These are phyloP conservation scores for Steatornis caripensis DNA, from an alignment of 2,113 vertebrate genomes.

Conservation along the genomic window DNA sequence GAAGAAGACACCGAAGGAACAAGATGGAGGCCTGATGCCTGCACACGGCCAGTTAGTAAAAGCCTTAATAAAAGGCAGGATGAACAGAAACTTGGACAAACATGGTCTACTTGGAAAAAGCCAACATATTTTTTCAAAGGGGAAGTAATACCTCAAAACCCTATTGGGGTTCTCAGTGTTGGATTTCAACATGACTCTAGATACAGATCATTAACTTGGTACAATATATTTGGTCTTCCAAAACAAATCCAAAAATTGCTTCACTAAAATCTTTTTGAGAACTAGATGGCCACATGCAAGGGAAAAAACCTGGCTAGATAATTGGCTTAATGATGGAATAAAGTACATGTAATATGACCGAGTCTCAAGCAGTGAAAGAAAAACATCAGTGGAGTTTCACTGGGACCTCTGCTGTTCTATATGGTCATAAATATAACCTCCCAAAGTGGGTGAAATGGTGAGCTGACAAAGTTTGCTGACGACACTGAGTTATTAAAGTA, in stretches of 20 bases:
- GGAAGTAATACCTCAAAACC: neutral
- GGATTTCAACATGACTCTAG: neutral
- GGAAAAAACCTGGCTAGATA: neutral
- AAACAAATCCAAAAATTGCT: neutral
- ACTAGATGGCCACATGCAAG: neutral
- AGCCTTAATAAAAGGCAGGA: neutral
- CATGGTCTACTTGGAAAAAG: neutral
- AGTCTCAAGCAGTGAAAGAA: neutral
- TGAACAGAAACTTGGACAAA: neutral
- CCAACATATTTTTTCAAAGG: neutral
- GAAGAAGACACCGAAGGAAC: neutral
- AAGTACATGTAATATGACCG: neutral
- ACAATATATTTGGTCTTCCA: neutral
- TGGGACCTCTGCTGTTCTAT: neutral
- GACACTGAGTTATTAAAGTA: constrained; percentile 14
- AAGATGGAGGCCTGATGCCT: neutral
- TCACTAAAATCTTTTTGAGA: neutral
- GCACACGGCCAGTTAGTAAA: neutral
- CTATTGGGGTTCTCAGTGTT: neutral
- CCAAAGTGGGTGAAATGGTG: neutral
- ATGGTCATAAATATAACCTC: constrained; percentile 4
- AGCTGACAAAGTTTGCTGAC: constrained; percentile 10
- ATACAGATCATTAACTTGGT: neutral
- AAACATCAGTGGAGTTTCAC: neutral
- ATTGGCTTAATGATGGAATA: neutral